Evolutionary conservation across 2,797 vertebrate genomes (phyloP), one percentile per base, ranked within the genome.

Genomic region (Lithobates pipiens): DNA sequence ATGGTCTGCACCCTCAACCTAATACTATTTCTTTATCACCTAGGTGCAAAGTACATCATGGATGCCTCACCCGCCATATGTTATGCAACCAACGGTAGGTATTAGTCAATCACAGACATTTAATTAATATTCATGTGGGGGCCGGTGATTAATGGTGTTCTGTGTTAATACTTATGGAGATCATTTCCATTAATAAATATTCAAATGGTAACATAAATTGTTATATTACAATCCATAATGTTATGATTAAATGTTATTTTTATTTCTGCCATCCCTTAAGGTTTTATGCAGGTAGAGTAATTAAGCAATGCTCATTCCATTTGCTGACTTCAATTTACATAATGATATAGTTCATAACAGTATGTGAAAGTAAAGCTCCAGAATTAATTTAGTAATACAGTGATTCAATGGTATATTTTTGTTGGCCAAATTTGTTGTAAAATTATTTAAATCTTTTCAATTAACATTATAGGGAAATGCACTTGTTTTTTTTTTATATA

Each of bases 41-140:
- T 95, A 99, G 97, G 98, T 99, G 95, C 98, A 99, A 96, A 98
- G 97, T 93, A 98, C 98, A 93, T 99, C 98, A 92, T 99, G 98
- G 98, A 99, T 99, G 98, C 98, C 98, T 95, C 98, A 99, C 95
- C 98, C 98, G 93, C 97, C 97, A 93, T 99, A 99, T 94, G 97
- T 99, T 97, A 98, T 99, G 98, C 98, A 99, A 97, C 98, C 98
- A 94, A 97, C 98, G 95, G 98, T 99, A 97, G 97, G 97, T 98
- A 73, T 91, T 88, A 88, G 86, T 57, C 29, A 50, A 68, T 23
- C 32, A 27, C 50, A 39, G 25, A 70, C 32, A 44, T 65, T 80
- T 76, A 83, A 83, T 83, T 76, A 50, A 57, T 18, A 10, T 76
- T 63, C 71, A 61, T 70, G 54, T 76, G 63, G 25, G 72, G 57